phyloP scores from a whole-genome alignment of 2,888 invertebrate species.

The Copidosoma aretas region DNA sequence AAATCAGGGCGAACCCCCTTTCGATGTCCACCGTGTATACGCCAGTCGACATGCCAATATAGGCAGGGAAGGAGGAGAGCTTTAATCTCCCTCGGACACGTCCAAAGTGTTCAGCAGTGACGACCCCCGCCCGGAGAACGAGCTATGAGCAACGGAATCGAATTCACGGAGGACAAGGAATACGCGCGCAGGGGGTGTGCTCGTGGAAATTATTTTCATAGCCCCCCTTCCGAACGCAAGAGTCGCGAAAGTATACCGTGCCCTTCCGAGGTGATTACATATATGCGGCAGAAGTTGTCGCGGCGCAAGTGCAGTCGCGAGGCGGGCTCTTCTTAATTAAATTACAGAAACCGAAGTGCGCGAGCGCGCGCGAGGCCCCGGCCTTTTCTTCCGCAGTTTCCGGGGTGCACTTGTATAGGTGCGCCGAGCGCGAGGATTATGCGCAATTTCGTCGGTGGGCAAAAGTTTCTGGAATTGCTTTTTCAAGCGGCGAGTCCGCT shows the following conservation, averaged over 20 bases:
- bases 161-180: constrained; percentile 8
- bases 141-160: too few species aligned
- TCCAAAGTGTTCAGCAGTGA: constrained; percentile 19
- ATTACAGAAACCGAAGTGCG: constrained; percentile 39
- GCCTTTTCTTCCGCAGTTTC: constrained; percentile 1
- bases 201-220: background rate
- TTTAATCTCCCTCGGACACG: constrained; percentile 18
- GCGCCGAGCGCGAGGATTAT: constrained; percentile 35
- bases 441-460: constrained; percentile 43
- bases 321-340: constrained; percentile 40
- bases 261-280: background rate
- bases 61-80: constrained; percentile 8
- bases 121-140: background rate
- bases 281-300: too few species aligned
- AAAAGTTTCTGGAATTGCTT: constrained; percentile 41
- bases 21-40: background rate
- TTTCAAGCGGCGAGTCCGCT: constrained; percentile 13
- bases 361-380: constrained; percentile 1
- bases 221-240: background rate
- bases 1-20: constrained; percentile 10
- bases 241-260: background rate
- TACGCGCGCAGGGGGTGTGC: background rate
- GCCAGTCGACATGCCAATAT: constrained; percentile 21
- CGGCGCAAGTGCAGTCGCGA: background rate
- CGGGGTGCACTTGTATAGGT: constrained; percentile 15